Conservation (phyloP, 2,888 invertebrate species). For the Congeria kusceri region DNA sequence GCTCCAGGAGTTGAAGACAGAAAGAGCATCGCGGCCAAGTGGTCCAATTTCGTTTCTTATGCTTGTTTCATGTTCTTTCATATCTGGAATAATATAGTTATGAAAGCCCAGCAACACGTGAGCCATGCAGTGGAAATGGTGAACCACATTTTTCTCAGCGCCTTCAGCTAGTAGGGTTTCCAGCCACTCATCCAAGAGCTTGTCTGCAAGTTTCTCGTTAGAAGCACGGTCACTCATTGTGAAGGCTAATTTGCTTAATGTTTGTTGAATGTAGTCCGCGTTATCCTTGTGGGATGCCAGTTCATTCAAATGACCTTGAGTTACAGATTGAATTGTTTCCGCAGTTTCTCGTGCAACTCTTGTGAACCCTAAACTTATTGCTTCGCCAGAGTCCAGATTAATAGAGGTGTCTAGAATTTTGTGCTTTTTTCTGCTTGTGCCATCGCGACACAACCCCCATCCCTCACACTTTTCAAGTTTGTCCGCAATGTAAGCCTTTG, state of each 20-base stretch:
- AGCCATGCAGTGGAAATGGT: slow-evolving; percentile 38
- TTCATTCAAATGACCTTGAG: too few species aligned
- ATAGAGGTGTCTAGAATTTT: slow-evolving; percentile 53
- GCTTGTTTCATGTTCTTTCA: slow-evolving; percentile 17
- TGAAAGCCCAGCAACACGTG: slow-evolving; percentile 50
- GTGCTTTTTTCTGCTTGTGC: slow-evolving; percentile 42
- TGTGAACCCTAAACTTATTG: slow-evolving; percentile 26
- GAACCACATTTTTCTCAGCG: not conserved
- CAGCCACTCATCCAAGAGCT: slow-evolving; percentile 25
- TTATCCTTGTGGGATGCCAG: too few species aligned
- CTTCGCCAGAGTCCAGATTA: slow-evolving; percentile 39
- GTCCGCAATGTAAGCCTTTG: slow-evolving; percentile 38
- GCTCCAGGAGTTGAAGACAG: slow-evolving; percentile 36
- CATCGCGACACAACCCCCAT: slow-evolving; percentile 50
- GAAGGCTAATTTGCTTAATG: slow-evolving; percentile 27
- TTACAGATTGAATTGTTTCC: slow-evolving; percentile 3
- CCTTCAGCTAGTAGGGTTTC: slow-evolving; percentile 10
- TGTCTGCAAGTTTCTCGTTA: too few species aligned
- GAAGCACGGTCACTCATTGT: slow-evolving; percentile 40
- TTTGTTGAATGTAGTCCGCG: not conserved
- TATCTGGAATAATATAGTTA: slow-evolving; percentile 8
- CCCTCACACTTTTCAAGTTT: slow-evolving; percentile 23
- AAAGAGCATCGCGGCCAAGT: slow-evolving; percentile 40
- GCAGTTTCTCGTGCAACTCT: slow-evolving; percentile 32
- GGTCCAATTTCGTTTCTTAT: slow-evolving; percentile 17